Evolutionary conservation across 2,888 invertebrate species (phyloP).

Genomic region (Oegoconia quadripuncta): DNA sequence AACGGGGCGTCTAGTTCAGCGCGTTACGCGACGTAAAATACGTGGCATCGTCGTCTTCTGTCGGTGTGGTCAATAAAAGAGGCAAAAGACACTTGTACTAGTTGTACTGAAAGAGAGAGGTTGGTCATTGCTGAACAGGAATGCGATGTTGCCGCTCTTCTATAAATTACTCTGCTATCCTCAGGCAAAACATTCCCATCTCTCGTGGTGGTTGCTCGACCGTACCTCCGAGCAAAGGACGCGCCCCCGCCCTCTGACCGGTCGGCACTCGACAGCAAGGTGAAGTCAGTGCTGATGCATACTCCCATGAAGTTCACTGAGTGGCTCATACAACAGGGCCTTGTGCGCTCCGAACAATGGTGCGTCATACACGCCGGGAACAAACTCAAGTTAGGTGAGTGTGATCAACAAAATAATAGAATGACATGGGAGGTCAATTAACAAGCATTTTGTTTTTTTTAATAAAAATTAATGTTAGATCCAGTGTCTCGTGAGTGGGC

Average conservation of each 20-base stretch:
- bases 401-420: background rate
- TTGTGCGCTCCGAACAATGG: slow-evolving; percentile 88
- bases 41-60: no score
- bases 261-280: slow-evolving; percentile 85
- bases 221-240: slow-evolving; percentile 86
- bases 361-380: slow-evolving; percentile 84
- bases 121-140: no score
- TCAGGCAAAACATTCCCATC: slow-evolving; percentile 91
- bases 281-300: slow-evolving; percentile 89
- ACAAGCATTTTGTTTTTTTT: no score
- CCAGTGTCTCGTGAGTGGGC: no score
- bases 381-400: slow-evolving; percentile 85
- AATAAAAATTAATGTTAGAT: no score
- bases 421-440: no score
- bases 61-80: no score
- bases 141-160: no score
- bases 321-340: slow-evolving; percentile 92
- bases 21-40: no score
- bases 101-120: no score
- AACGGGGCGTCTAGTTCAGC: no score
- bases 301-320: slow-evolving; percentile 92
- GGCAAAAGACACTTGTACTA: no score
- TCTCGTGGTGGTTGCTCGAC: slow-evolving; percentile 89
- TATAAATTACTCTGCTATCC: background rate
- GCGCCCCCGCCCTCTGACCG: slow-evolving; percentile 77